Conservation (phyloP, 2,888 invertebrate species). For the Lycocerus yunnanus region DNA sequence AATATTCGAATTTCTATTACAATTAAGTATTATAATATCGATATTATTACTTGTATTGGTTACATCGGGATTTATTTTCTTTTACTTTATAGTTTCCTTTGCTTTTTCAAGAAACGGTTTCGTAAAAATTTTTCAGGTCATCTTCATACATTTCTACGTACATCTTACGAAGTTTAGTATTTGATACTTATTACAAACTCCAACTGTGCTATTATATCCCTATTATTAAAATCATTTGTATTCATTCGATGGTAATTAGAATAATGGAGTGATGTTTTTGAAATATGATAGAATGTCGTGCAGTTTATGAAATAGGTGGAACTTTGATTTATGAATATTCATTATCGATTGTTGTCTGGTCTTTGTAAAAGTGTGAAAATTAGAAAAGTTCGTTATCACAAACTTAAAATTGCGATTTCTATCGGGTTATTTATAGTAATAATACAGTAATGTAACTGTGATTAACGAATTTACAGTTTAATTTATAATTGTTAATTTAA, state of each 20-base stretch:
- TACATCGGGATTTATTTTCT: background rate
- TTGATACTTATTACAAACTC: background rate
- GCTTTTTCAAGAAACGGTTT: background rate
- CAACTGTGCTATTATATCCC: constrained; percentile 1
- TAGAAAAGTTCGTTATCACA: constrained; percentile 2
- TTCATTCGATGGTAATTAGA: constrained; percentile 53
- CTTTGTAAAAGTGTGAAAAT: constrained; percentile 24
- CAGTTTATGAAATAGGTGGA: constrained; percentile 49
- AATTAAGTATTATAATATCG: background rate
- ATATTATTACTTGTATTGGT: background rate
- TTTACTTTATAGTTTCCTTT: background rate
- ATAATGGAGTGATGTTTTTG: constrained; percentile 54
- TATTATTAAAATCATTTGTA: constrained; percentile 49
- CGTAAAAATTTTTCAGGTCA: background rate
- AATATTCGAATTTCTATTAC: background rate
- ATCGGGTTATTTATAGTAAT: background rate
- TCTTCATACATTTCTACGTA: background rate
- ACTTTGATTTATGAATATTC: constrained; percentile 52
- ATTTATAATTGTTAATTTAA: background rate
- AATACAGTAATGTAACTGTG: background rate
- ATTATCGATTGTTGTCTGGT: constrained; percentile 43
- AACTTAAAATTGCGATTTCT: background rate
- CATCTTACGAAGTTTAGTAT: background rate
- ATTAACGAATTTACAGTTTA: background rate
- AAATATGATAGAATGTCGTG: constrained; percentile 55